Evolutionary conservation across 2,113 vertebrate genomes (phyloP).

Genomic region (Corydoras maculifer): DNA sequence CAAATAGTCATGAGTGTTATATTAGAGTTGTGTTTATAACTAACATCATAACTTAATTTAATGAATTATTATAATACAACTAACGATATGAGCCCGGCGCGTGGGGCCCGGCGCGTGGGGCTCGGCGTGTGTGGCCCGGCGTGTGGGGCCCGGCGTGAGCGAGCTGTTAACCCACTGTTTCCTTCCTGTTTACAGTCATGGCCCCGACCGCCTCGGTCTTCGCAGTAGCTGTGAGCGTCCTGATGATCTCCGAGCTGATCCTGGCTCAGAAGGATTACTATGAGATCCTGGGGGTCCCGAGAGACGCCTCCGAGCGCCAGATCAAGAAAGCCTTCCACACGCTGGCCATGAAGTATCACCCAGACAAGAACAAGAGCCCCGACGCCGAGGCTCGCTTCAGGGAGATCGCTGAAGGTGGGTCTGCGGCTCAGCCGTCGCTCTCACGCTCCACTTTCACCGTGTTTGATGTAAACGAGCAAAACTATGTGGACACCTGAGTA

Average conservation of each 20-base stretch:
- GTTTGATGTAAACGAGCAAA: too few relatives aligned
- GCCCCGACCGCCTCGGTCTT: conserved; percentile 78
- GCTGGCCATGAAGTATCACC: conserved; percentile 90
- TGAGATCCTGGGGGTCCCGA: conserved; percentile 86
- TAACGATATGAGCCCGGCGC: too few relatives aligned
- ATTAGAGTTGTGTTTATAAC: too few relatives aligned
- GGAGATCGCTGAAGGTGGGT: conserved; percentile 90
- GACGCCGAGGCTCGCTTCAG: conserved; percentile 89
- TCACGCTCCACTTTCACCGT: too few relatives aligned
- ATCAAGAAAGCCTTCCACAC: conserved; percentile 97
- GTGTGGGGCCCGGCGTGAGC: too few relatives aligned
- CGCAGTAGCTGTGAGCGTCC: conserved; percentile 78
- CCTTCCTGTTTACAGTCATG: conserved; percentile 63
- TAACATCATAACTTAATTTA: too few relatives aligned
- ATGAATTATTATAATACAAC: too few relatives aligned
- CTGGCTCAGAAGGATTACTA: conserved; percentile 88
- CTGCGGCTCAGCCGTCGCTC: too few relatives aligned
- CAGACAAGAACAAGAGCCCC: conserved; percentile 91
- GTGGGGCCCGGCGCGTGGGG: too few relatives aligned
- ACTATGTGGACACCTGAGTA: too few relatives aligned
- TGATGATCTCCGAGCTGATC: conserved; percentile 92
- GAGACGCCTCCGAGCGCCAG: conserved; percentile 84
- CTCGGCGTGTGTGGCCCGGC: too few relatives aligned
- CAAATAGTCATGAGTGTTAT: too few relatives aligned
- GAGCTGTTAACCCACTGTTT: conserved; percentile 12